Evolutionary conservation across 2,888 invertebrate genomes (phyloP).

Genomic region (Melinaea marsaeus): DNA sequence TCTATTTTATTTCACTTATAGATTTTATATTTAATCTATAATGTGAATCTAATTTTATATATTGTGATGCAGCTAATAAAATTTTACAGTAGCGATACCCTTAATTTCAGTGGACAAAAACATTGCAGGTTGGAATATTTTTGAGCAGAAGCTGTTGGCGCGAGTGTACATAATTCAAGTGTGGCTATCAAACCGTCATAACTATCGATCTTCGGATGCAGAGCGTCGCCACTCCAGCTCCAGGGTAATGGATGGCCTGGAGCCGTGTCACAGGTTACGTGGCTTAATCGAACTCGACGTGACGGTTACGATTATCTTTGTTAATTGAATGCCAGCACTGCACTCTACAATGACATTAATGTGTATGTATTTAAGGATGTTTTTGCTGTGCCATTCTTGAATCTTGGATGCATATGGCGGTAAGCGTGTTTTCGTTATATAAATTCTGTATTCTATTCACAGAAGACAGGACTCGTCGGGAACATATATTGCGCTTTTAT

Average conservation of each 20-base stretch:
- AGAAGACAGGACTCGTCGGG: background rate
- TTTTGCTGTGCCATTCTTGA: no score
- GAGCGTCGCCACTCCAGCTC: slow-evolving; percentile 32
- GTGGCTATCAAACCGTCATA: slow-evolving; percentile 33
- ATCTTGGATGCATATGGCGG: background rate
- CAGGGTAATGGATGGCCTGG: slow-evolving; percentile 34
- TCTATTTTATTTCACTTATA: no score
- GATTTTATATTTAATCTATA: no score
- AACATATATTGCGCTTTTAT: slow-evolving; percentile 5
- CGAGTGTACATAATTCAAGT: slow-evolving; percentile 26
- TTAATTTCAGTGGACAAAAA: background rate
- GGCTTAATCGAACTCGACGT: background rate
- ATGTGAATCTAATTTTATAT: no score
- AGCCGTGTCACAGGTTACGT: slow-evolving; percentile 22
- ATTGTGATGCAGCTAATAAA: no score
- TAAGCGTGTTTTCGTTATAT: background rate
- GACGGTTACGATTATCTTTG: slow-evolving; percentile 2
- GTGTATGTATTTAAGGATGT: no score
- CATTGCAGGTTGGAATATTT: background rate
- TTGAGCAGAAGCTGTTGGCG: slow-evolving; percentile 14
- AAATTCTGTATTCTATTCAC: slow-evolving; percentile 4
- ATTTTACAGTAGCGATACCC: background rate
- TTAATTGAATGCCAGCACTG: no score
- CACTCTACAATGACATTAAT: no score
- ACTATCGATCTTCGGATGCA: slow-evolving; percentile 34